These are phyloP conservation scores for Procambarus clarkii DNA, from an alignment of 1,140 invertebrate genomes.

Conservation along the genomic window DNA sequence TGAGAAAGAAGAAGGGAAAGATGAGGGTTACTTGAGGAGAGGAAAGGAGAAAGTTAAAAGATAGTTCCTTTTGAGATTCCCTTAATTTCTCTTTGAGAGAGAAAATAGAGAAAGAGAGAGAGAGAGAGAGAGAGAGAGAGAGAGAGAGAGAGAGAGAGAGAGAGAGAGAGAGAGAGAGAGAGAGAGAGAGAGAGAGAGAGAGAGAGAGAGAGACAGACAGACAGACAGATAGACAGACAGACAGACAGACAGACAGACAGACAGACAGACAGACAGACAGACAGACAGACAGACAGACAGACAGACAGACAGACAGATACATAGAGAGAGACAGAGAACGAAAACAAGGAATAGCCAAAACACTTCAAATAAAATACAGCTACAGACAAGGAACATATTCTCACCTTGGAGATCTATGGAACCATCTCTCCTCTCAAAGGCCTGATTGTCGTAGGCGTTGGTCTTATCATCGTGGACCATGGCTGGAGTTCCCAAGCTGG, in stretches of 20 bases:
- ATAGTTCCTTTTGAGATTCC: too few relatives aligned
- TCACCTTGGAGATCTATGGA: too few relatives aligned
- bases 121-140: slow-evolving; percentile 39
- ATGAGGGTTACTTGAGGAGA: too few relatives aligned
- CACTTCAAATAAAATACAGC: not conserved
- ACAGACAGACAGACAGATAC: not conserved
- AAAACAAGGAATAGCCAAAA: slow-evolving; percentile 1
- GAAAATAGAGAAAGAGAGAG: slow-evolving; percentile 28
- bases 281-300: not conserved
- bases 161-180: slow-evolving; percentile 43
- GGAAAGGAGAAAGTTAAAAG: too few relatives aligned
- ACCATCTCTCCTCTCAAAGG: too few relatives aligned
- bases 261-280: not conserved
- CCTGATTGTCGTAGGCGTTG: too few relatives aligned
- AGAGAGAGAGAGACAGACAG: not conserved
- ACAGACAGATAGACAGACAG: not conserved
- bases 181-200: too few relatives aligned
- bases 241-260: not conserved
- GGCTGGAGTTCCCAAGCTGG: too few relatives aligned
- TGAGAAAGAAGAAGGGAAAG: too few relatives aligned
- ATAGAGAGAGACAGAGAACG: slow-evolving; percentile 20
- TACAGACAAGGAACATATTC: not conserved
- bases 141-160: slow-evolving; percentile 44
- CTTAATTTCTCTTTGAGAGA: not conserved
- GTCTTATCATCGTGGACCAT: too few relatives aligned